Evolutionary conservation across 1,140 invertebrate genomes (phyloP).

Genomic region (Apocrypta bakeri): DNA sequence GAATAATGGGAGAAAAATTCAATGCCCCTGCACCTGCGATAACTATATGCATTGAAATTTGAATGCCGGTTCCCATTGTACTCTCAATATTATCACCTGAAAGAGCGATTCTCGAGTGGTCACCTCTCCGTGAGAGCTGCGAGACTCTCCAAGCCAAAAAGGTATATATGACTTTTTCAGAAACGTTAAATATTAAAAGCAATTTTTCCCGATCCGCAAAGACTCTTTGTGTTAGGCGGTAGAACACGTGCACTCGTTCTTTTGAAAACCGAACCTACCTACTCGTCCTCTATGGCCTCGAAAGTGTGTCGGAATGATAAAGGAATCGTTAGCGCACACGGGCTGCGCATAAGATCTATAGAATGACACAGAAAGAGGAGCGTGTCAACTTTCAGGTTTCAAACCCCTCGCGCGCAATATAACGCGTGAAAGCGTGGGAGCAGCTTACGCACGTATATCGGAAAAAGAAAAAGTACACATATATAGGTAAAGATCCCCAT

Average conservation of each 20-base stretch:
- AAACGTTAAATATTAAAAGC: slow-evolving; percentile 20
- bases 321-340: slow-evolving; percentile 53
- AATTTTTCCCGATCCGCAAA: slow-evolving; percentile 4
- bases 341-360: background rate
- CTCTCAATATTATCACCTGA: background rate
- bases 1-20: background rate
- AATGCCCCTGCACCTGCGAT: background rate
- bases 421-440: slow-evolving; percentile 56
- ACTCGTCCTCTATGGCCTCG: background rate
- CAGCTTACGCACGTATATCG: background rate
- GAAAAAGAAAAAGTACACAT: slow-evolving; percentile 14
- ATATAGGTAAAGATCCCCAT: slow-evolving; percentile 50
- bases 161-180: background rate
- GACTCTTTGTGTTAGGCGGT: background rate
- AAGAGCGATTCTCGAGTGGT: background rate
- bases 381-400: slow-evolving; percentile 59
- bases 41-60: background rate
- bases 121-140: too few relatives aligned
- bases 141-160: background rate
- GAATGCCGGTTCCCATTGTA: background rate
- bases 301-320: slow-evolving; percentile 66
- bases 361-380: slow-evolving; percentile 33
- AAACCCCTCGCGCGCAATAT: background rate
- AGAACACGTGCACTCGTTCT: background rate
- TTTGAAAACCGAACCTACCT: background rate